Percentiles rank a stretch among this genome's conserved stretches.
phyloP scores from a whole-genome alignment of 64 coral and sea anemone genomes.

The Dendrophyllia cribrosa region DNA sequence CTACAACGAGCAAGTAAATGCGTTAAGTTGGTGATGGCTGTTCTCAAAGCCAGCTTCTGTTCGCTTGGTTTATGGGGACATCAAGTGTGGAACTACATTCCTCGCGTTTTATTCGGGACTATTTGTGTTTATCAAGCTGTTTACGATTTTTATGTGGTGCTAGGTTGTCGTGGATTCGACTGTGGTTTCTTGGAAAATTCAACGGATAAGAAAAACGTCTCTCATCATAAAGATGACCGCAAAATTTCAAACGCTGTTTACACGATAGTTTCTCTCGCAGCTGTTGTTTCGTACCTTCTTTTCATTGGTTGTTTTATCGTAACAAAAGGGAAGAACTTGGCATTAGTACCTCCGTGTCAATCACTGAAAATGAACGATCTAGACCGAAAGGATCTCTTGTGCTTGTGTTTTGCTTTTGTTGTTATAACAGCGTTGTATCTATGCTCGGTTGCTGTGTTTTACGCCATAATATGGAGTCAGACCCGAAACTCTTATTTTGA shows the following conservation, averaged over 20 bases:
- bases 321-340: constrained; percentile 3
- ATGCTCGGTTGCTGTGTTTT: constrained; percentile 54
- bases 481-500: constrained; percentile 34
- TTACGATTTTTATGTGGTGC: constrained; percentile 58
- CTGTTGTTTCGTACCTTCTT: constrained; percentile 47
- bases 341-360: constrained; percentile 31
- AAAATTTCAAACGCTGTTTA: constrained; percentile 62
- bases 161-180: constrained; percentile 48
- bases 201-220: constrained; percentile 30
- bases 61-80: constrained; percentile 60
- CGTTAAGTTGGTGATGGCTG: not conserved
- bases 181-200: constrained; percentile 70
- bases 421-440: constrained; percentile 46
- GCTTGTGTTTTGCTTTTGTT: constrained; percentile 43
- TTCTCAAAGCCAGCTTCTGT: constrained; percentile 4
- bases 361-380: constrained; percentile 18
- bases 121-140: constrained; percentile 50
- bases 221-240: constrained; percentile 45
- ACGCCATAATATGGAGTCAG: constrained; percentile 62
- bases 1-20: not conserved
- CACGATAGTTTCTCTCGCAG: constrained; percentile 52
- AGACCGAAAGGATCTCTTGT: not conserved
- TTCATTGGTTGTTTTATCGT: constrained; percentile 42
- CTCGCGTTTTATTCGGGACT: constrained; percentile 10
- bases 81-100: constrained; percentile 16